Evolutionary conservation across 2,888 invertebrate genomes (phyloP), one percentile per base, ranked within the genome.

Genomic region (Byasa hedistus): DNA sequence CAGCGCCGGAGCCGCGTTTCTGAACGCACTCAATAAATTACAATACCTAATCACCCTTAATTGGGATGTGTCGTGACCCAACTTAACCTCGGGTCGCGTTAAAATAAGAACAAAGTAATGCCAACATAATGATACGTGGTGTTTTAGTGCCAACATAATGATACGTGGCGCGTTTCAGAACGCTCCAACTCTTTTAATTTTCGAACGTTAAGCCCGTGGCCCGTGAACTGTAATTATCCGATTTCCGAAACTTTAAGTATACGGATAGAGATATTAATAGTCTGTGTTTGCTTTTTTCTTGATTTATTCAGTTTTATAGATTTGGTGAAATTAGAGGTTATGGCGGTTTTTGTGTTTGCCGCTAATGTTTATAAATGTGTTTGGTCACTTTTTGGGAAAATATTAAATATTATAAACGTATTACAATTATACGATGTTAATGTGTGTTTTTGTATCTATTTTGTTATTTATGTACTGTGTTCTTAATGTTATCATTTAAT

Each of bases 231-330:
- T 91, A 90, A 91, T 91, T 91, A 91, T 88, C 85, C 80, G 79
- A 77, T 85, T 85, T 82, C 84, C 80, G 83, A 84, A 32, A 83
- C 82, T 75, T 75, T 89, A 91, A 89, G 86, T 89, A 91, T 88
- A 89, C 82, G 89, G 89, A 91, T 91, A 89, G 86, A 91, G 89
- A 89, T 90, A 90, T 90, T 90, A 90, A 90, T 90, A 85, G 84
- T 80, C 75, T 60, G 71, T 88, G 84, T 90, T 89, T 88, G 83
- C 81, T 86, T 87, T 88, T 89, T 89, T 80, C 81, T 83, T 88
- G 84, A 88, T 90, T 89, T 91, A 87, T 88, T 84, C 84, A 79
- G 79, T 83, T 86, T 88, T 87, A 85, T 87, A 85, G 83, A 84
- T 84, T 85, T 77, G 78, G 82, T 82, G 78, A 86, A 87, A 89